Evolutionary conservation across 1,140 invertebrate species (phyloP).

Genomic region (Caerostris extrusa): DNA sequence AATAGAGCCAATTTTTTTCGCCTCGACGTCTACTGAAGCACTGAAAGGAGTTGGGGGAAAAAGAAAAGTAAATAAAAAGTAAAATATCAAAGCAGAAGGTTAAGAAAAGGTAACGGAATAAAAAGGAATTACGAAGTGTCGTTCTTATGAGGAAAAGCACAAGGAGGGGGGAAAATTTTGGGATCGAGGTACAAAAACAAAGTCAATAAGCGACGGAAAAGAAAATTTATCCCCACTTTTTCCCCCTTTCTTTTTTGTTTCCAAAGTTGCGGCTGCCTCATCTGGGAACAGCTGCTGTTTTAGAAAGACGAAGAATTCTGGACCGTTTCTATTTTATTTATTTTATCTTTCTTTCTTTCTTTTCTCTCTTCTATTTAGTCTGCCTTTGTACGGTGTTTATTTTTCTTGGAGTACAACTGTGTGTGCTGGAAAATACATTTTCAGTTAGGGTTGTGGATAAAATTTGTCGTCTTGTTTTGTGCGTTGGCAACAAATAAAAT

Average conservation of each 20-base stretch:
- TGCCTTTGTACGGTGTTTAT: not conserved
- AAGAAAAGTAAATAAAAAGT: not conserved
- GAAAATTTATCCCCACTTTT: slow-evolving; percentile 5
- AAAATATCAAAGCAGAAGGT: slow-evolving; percentile 35
- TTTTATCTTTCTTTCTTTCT: not conserved
- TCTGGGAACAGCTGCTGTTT: slow-evolving; percentile 57
- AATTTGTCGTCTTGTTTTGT: not conserved
- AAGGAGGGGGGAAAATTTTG: not conserved
- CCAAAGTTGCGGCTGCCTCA: slow-evolving; percentile 29
- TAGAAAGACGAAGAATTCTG: slow-evolving; percentile 4
- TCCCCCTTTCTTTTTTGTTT: not conserved
- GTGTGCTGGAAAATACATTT: not conserved
- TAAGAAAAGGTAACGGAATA: slow-evolving; percentile 28
- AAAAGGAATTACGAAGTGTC: slow-evolving; percentile 51
- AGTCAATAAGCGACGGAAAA: slow-evolving; percentile 24
- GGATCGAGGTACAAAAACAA: not conserved
- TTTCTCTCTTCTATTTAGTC: not conserved
- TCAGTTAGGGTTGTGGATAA: not conserved
- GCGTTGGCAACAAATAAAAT: not conserved
- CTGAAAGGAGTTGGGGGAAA: not conserved
- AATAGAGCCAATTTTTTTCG: not conserved
- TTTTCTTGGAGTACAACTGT: not conserved
- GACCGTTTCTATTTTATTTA: not conserved
- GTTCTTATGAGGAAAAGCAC: not conserved
- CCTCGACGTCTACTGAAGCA: no score